phyloP scores from a whole-genome alignment of 2,113 vertebrate genomes.

The Ctenomys sociabilis region DNA sequence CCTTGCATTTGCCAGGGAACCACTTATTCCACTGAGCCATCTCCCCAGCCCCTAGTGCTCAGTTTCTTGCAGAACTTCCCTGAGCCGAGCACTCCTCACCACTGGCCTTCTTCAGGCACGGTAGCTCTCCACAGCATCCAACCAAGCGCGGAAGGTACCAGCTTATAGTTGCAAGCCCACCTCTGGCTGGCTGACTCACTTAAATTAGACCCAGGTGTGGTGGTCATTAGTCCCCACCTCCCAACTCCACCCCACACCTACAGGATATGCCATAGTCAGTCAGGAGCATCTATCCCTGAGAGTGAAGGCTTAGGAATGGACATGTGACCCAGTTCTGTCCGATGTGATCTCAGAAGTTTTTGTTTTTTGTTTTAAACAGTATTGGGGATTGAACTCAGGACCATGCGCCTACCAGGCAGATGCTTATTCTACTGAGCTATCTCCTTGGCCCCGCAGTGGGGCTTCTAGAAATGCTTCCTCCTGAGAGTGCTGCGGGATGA shows the following conservation, averaged over 20 bases:
- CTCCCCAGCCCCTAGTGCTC: too few species aligned
- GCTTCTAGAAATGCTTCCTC: neutral
- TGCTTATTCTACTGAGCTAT: too few species aligned
- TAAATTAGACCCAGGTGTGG: neutral
- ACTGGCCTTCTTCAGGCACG: neutral
- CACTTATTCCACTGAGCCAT: too few species aligned
- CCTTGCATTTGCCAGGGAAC: too few species aligned
- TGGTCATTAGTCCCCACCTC: too few species aligned
- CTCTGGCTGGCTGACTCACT: neutral
- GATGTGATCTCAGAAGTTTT: neutral
- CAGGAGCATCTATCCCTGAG: too few species aligned
- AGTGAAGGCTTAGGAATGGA: neutral
- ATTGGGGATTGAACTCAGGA: too few species aligned
- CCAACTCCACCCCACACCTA: neutral
- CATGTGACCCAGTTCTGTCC: neutral
- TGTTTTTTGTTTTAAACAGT: too few species aligned
- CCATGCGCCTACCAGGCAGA: too few species aligned
- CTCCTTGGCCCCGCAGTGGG: neutral
- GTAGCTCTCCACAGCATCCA: too few species aligned
- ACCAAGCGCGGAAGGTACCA: neutral
- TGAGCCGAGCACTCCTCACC: neutral
- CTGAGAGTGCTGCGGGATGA: neutral
- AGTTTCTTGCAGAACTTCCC: neutral
- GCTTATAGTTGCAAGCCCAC: neutral
- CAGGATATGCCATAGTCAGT: neutral